phyloP scores from a whole-genome alignment of 2,113 vertebrate genomes.

The Myrmophylax atrothorax region DNA sequence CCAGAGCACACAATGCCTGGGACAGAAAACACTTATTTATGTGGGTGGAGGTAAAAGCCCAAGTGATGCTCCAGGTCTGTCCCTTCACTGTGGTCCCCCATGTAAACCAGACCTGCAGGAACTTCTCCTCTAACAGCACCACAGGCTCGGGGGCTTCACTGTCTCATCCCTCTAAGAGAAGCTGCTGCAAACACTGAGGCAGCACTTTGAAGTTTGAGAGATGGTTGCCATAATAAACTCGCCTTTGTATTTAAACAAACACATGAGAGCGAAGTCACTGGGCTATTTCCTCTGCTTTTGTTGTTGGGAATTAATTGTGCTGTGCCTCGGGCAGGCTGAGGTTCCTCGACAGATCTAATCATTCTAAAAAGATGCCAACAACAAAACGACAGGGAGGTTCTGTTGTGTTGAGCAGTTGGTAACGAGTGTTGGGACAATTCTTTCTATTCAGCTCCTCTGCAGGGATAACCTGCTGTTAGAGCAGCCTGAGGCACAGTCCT shows the following conservation, averaged over 20 bases:
- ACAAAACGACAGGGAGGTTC: neutral
- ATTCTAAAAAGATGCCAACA: neutral
- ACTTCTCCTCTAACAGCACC: neutral
- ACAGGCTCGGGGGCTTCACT: neutral
- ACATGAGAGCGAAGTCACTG: neutral
- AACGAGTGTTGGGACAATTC: neutral
- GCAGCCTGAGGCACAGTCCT: neutral
- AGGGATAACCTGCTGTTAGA: accelerated
- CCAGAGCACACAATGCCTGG: neutral
- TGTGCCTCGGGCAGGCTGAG: neutral
- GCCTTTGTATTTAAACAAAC: neutral
- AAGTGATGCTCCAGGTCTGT: neutral
- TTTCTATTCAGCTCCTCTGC: neutral
- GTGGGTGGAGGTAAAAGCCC: neutral
- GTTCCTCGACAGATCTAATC: conserved; percentile 11
- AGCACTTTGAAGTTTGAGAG: neutral
- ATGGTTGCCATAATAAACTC: neutral
- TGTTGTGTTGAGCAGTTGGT: neutral
- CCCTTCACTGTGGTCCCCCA: neutral
- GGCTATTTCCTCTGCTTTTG: neutral
- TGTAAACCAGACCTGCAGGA: neutral
- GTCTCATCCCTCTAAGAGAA: neutral
- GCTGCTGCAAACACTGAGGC: neutral
- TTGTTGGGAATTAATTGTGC: neutral
- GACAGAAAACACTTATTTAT: neutral